Percentiles rank a stretch among this genome's conserved stretches.
These are phyloP conservation scores for Ardeotis arabs DNA, from an alignment of 2,113 vertebrate species.

Conservation along the genomic window DNA sequence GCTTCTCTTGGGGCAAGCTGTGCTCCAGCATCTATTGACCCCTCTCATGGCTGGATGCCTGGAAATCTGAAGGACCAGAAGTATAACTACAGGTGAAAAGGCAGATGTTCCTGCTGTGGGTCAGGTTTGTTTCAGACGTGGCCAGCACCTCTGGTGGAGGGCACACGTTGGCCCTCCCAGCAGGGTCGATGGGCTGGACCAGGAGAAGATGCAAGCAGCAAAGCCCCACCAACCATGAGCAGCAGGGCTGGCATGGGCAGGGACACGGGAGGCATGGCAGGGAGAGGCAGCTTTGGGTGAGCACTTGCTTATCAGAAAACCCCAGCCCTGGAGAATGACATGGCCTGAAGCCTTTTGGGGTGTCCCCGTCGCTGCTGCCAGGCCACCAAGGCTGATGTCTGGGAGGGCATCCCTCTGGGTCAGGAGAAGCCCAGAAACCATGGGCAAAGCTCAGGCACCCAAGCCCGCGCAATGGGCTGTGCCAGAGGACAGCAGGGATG, in stretches of 20 bases:
- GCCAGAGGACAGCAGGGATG: not conserved
- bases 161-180: rapidly evolving
- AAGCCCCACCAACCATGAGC: not conserved
- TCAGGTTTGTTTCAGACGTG: not conserved
- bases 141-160: not conserved
- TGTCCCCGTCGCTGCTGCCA: not conserved
- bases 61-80: not conserved
- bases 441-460: not conserved
- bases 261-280: rapidly evolving
- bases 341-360: not conserved
- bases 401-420: not conserved
- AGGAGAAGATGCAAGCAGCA: not conserved
- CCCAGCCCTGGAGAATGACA: not conserved
- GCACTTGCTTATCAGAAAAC: not conserved
- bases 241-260: not conserved
- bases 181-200: not conserved
- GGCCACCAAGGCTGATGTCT: not conserved
- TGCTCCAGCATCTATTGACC: not conserved
- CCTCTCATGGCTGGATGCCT: not conserved
- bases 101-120: not conserved
- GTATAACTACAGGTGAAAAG: not conserved
- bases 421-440: not conserved
- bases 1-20: not conserved
- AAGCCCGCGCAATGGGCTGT: not conserved
- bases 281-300: not conserved